Percentiles rank a stretch among this genome's conserved stretches.
Conservation (phyloP, 2,113 vertebrate species). For the Girardinichthys multiradiatus region DNA sequence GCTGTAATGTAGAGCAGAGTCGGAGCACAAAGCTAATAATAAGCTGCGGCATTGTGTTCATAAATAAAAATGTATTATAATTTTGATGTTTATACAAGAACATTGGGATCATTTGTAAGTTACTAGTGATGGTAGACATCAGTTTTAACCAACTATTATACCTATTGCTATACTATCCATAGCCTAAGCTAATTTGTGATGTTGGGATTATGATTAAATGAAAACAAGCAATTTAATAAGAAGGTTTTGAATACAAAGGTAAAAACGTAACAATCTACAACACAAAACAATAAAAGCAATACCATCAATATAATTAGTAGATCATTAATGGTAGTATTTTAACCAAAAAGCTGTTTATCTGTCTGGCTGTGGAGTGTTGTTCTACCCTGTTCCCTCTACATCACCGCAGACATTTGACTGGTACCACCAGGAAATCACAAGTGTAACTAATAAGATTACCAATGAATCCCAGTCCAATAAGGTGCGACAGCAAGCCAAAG, state of each 20-base stretch:
- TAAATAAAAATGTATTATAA: not conserved
- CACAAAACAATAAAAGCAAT: not conserved
- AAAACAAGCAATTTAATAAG: not conserved
- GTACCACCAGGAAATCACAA: constrained; percentile 18
- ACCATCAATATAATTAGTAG: no score
- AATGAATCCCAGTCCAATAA: constrained; percentile 12
- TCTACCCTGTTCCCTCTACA: not conserved
- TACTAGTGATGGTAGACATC: not conserved
- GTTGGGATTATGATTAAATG: no score
- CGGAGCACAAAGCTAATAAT: not conserved
- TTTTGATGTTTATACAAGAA: not conserved
- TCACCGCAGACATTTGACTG: constrained; percentile 15
- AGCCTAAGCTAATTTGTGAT: no score
- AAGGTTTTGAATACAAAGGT: not conserved
- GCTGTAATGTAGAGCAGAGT: not conserved
- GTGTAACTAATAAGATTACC: constrained; percentile 28
- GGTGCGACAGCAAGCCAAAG: not conserved
- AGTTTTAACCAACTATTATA: not conserved
- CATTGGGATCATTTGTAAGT: not conserved
- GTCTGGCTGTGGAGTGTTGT: not conserved
- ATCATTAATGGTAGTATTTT: no score
- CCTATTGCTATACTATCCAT: no score
- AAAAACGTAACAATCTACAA: not conserved
- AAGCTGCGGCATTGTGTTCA: not conserved
- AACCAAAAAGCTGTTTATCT: not conserved